These are phyloP conservation scores for Rhinoptilus africanus DNA, from an alignment of 2,113 vertebrate species.

Conservation along the genomic window DNA sequence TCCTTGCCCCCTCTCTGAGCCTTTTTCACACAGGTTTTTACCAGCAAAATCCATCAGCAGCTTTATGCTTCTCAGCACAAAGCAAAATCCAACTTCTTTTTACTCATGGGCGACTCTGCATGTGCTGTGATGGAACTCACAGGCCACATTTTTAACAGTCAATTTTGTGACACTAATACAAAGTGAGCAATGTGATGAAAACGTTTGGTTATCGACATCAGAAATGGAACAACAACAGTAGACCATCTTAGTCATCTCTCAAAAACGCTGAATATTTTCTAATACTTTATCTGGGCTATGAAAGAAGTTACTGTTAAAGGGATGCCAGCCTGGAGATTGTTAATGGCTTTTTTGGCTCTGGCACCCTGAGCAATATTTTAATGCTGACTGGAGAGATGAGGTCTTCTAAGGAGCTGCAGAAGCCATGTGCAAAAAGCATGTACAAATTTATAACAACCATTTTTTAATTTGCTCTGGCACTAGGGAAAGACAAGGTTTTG, in stretches of 20 bases:
- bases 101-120: not conserved
- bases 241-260: not conserved
- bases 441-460: not conserved
- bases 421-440: not conserved
- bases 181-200: not conserved
- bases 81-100: not conserved
- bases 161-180: not conserved
- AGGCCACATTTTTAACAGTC: not conserved
- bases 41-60: not conserved
- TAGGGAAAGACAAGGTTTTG: not conserved
- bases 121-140: not conserved
- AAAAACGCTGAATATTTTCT: not conserved
- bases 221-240: not conserved
- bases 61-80: not conserved
- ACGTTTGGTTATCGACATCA: not conserved
- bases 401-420: not conserved
- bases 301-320: not conserved
- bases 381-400: not conserved
- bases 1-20: not conserved
- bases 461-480: not conserved
- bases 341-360: not conserved
- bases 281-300: not conserved
- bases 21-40: not conserved
- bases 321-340: not conserved
- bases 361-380: not conserved